Evolutionary conservation across 2,797 vertebrate genomes (phyloP), one percentile per base, ranked within the genome.

Genomic region (Gymnodraco acuticeps): DNA sequence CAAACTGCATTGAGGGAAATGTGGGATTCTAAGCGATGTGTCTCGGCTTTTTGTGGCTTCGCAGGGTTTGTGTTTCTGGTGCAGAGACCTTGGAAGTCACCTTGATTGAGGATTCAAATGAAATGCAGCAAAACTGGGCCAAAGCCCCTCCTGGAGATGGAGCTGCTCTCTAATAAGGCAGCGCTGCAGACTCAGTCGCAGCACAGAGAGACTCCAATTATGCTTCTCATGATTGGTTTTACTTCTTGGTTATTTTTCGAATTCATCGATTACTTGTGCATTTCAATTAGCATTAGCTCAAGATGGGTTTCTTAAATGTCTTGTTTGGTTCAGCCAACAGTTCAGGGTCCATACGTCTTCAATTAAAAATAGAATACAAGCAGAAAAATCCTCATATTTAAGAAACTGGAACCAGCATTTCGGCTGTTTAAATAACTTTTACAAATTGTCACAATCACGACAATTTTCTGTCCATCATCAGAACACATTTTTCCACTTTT

Each of bases 61-160:
- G 7, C 10, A 3, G 50, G 42, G 46, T 46, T 42, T 55, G 31
- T 70, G 33, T 72, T 69, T 66, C 77, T 76, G 73, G 58, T 66
- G 79, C 84, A 76, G 67, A 79, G 82, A 87, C 82, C 78, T 86
- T 86, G 84, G 88, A 81, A 81, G 83, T 90, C 89, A 91, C 84
- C 83, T 89, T 71, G 80, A 75, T 59, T 52, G 50, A 76, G 50
- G 54, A 86, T 77, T 84, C 64, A 55, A 70, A 75, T 74, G 80
- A 85, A 87, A 80, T 75, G 85, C 81, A 87, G 80, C 52, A 85
- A 83, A 92, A 81, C 54, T 78, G 80, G 72, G 86, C 70, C 78
- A 82, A 63, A 81, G 48, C 52, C 47, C 53, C 13, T 51, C 56
- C 23, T 51, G 23, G 33, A 73, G 59, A 66, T 4, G 12, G 48